Evolutionary conservation across 2,113 vertebrate genomes (phyloP), one percentile per base, ranked within the genome.

Genomic region (Manacus vitellinus): DNA sequence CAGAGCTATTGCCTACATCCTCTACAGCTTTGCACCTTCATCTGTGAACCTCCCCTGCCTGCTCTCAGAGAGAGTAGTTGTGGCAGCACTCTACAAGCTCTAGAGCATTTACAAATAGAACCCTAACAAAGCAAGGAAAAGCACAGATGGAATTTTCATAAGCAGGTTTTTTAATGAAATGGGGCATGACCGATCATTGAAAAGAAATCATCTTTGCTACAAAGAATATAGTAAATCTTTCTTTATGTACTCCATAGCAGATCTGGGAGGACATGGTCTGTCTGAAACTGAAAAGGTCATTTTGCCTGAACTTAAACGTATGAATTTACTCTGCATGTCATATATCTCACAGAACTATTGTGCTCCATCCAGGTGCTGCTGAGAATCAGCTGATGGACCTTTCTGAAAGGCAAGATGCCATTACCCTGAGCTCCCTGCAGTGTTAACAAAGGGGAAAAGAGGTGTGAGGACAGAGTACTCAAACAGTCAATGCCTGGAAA

Each of bases 21-120:
- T 66, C 43, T 10, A 17, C 20, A 83, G 7, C 18, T 49, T 16
- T 31, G 6, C 37, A 62, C 31, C 55, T 41, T 62, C 61, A 52
- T 13, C n/a, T 41, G 24, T 41, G 70, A 74, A 21, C 27, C 37
- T 49, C 4, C 19, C 56, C 43, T 44, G 43, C 47, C 58, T n/a
- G 28, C 61, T 84, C 21, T 4, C 0, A 0, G 39, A 39, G 44
- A 18, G 15, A 51, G 16, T 1, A 17, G 18, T 59, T 47, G 41
- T 21, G 39, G 41, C 51, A 85, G 39, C n/a, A 12, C 4, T 4
- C 51, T 21, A 19, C 61, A 85, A n/a, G 46, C 41, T 58, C 43
- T 52, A 35, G 11, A 30, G 28, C 8, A 0, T 74, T 82, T 56
- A 30, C n/a, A 65, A 65, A 55, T 2, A 79, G 49, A 47, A 44